phyloP scores from a whole-genome alignment of 2,113 vertebrate species.

The Sylvietta virens region DNA sequence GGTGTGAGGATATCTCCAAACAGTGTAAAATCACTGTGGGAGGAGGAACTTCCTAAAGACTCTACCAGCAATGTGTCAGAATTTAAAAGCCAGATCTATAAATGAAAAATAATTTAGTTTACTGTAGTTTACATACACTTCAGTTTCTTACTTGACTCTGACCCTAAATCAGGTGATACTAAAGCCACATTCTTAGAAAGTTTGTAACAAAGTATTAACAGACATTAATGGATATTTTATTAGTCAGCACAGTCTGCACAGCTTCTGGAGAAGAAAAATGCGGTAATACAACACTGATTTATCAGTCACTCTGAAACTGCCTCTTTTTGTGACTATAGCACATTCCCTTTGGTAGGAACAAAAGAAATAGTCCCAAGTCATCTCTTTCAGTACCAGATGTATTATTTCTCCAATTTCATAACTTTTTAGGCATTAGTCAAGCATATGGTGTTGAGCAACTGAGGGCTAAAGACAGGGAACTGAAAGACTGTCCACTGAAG shows the following conservation, averaged over 20 bases:
- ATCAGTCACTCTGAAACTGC: background rate
- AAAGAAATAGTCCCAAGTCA: background rate
- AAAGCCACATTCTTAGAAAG: background rate
- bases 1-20: slow-evolving; percentile 45
- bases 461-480: background rate
- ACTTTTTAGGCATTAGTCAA: background rate
- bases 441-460: background rate
- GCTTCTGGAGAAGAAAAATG: background rate
- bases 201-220: background rate
- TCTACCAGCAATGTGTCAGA: slow-evolving; percentile 85
- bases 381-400: background rate
- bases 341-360: background rate
- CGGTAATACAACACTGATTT: background rate
- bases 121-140: background rate
- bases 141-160: background rate
- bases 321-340: background rate
- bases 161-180: background rate
- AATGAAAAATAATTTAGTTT: slow-evolving; percentile 7
- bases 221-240: background rate
- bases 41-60: slow-evolving; percentile 54
- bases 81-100: slow-evolving; percentile 94
- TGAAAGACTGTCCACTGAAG: background rate
- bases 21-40: slow-evolving; percentile 35
- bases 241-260: background rate
- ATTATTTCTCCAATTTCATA: background rate